These are phyloP conservation scores for Poecilia gillii DNA, from an alignment of 2,797 vertebrate species.

Conservation along the genomic window DNA sequence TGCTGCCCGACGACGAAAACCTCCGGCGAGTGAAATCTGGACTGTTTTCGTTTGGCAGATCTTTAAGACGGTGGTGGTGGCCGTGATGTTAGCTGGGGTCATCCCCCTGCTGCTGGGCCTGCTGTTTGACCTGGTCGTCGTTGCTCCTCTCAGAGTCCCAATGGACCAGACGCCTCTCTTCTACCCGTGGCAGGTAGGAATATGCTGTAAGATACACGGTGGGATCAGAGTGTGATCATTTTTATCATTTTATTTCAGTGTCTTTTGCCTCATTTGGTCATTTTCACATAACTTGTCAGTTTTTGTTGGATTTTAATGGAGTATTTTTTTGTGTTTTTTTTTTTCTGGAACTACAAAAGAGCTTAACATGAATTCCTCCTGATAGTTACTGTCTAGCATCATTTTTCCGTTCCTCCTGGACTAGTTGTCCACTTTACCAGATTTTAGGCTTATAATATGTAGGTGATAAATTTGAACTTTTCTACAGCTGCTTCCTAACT, in stretches of 20 bases:
- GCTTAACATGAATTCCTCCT: background rate
- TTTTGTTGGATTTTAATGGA: background rate
- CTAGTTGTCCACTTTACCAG: background rate
- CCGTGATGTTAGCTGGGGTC: slow-evolving; percentile 89
- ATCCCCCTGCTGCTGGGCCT: slow-evolving; percentile 93
- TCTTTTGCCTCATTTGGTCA: background rate
- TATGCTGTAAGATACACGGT: background rate
- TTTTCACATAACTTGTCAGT: background rate
- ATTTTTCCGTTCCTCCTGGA: background rate
- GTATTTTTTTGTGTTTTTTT: background rate
- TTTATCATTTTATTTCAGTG: background rate
- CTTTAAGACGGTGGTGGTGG: slow-evolving; percentile 92
- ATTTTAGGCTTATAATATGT: background rate
- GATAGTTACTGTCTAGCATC: background rate
- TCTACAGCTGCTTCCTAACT: background rate
- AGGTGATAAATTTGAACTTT: background rate
- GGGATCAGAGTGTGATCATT: background rate
- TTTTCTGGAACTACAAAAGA: background rate
- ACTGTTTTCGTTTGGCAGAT: slow-evolving; percentile 78
- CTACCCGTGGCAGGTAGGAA: slow-evolving; percentile 94
- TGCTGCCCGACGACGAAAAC: background rate
- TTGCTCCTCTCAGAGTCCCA: slow-evolving; percentile 93
- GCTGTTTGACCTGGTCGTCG: slow-evolving; percentile 93
- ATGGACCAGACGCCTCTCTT: slow-evolving; percentile 96
- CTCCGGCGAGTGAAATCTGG: background rate